Conservation (phyloP, 2,888 invertebrate genomes). For the Tanypteryx hageni region DNA sequence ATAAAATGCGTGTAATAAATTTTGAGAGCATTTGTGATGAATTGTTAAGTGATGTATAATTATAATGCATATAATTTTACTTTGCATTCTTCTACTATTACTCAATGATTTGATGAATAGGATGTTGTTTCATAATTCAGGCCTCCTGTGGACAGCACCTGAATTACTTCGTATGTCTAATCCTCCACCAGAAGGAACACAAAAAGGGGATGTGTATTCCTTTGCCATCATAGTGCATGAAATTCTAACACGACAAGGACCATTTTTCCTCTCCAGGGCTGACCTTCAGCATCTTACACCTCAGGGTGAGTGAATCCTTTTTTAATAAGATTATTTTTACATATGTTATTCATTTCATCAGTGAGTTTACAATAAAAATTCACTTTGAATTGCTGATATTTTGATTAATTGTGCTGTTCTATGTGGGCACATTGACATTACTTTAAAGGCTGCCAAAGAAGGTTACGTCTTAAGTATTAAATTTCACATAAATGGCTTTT, state of each 20-base stretch:
- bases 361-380: background rate
- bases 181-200: constrained; percentile 84
- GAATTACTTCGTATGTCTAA: constrained; percentile 86
- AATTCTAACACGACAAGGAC: constrained; percentile 91
- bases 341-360: no score
- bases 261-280: constrained; percentile 82
- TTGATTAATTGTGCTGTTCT: no score
- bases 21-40: background rate
- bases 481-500: no score
- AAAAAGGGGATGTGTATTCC: constrained; percentile 96
- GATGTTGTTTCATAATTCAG: constrained; percentile 76
- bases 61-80: background rate
- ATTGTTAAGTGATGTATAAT: background rate
- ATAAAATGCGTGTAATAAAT: no score
- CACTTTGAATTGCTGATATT: background rate
- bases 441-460: no score
- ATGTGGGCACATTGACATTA: no score
- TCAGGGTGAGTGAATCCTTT: constrained; percentile 80
- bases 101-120: background rate
- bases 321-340: background rate
- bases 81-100: background rate
- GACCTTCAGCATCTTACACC: constrained; percentile 82
- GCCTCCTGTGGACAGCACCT: constrained; percentile 94
- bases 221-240: constrained; percentile 96
- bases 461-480: no score